Base-by-base conservation (phyloP, 2,797 vertebrate species). In the Manis pentadactyla region DNA sequence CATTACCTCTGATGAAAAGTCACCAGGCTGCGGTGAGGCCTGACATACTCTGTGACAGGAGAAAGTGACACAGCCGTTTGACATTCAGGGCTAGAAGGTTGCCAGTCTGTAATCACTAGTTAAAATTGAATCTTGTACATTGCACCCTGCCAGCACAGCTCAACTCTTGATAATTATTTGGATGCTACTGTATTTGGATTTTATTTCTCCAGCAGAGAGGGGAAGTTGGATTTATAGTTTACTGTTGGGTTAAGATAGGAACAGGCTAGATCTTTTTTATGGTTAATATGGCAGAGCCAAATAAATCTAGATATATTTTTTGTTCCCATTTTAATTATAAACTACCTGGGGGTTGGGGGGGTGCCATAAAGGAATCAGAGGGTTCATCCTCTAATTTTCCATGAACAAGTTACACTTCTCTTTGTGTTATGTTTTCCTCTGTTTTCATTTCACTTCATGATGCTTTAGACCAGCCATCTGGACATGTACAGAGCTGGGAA, bases 61-160 rank as follows among this genome's bases (percentile, higher is more conserved):
- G 96, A 97, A 98, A 97, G 97, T 98, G 97, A 98, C 98, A 96
- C 95, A 97, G 90, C 96, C 98, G 1, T 98, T 98, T 98, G 98
- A 98, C 98, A 98, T 98, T 97, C 97, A 97, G 97, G 95, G 96
- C 96, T 98, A 97, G 93, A 97, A 97, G 97, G 95, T 97, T 98
- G 87, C 90, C 14, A 59, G 95, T 84, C 97, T 98, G 96, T 97
- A 98, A 98, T 98, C 97, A 98, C 97, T 98, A 98, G 97, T 98
- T 98, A 98, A 98, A 98, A 98, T 96, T 98, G 98, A 98, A 98
- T 98, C 96, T 98, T 98, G 96, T 97, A 96, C 97, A 96, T 95
- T 98, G 84, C 87, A 96, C 91, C 86, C 91, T 98, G 96, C 97
- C 97, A 98, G 92, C 71, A 93, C 86, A 96, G 90, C 51, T 98